Percentiles rank a stretch among this genome's conserved stretches.
Evolutionary conservation across 1,140 invertebrate genomes (phyloP).

Genomic region (Ceratina japonica): DNA sequence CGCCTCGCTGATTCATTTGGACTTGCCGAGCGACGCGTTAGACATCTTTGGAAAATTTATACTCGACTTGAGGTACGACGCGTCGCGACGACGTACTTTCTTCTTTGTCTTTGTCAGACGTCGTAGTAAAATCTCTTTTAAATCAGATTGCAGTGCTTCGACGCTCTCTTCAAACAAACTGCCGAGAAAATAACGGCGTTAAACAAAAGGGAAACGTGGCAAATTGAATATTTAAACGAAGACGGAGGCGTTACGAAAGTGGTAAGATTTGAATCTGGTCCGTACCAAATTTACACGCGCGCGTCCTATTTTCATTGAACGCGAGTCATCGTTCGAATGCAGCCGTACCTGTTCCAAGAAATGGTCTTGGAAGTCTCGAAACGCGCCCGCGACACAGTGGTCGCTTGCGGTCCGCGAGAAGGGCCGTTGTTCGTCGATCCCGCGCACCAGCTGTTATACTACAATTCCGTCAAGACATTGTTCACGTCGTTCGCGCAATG

Average conservation of each 20-base stretch:
- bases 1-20: slow-evolving; percentile 85
- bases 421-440: slow-evolving; percentile 83
- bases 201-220: slow-evolving; percentile 91
- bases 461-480: slow-evolving; percentile 85
- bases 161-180: slow-evolving; percentile 91
- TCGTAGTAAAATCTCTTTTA: slow-evolving; percentile 16
- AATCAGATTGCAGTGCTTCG: slow-evolving; percentile 90
- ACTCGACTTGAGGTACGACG: slow-evolving; percentile 86
- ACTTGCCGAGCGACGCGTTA: slow-evolving; percentile 89
- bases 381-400: slow-evolving; percentile 91
- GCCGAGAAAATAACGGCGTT: slow-evolving; percentile 89
- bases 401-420: slow-evolving; percentile 87
- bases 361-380: slow-evolving; percentile 91
- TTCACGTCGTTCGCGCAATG: slow-evolving; percentile 84
- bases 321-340: slow-evolving; percentile 55
- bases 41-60: slow-evolving; percentile 91
- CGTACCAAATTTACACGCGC: slow-evolving; percentile 14
- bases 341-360: slow-evolving; percentile 92
- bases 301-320: neutral
- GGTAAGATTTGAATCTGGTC: slow-evolving; percentile 76
- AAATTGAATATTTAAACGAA: slow-evolving; percentile 89
- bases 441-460: slow-evolving; percentile 83
- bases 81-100: neutral
- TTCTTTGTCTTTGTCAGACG: neutral
- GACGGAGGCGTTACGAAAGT: slow-evolving; percentile 91